These are phyloP conservation scores for Dolichomitus sp. DNA, from an alignment of 2,888 invertebrate species.

Conservation along the genomic window DNA sequence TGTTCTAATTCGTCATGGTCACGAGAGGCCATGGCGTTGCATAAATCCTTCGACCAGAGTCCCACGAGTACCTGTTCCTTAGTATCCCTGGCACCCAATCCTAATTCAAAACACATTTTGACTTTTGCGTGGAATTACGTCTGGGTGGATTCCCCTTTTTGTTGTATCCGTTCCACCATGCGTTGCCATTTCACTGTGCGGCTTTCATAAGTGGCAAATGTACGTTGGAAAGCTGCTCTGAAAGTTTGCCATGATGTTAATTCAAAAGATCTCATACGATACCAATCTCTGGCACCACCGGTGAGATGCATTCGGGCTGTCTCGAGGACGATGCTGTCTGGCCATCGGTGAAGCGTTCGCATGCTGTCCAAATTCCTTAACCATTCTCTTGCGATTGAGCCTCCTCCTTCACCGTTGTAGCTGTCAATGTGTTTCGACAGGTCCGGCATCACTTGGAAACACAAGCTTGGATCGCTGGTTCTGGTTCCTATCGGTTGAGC, in stretches of 20 bases:
- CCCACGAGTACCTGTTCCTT: constrained; percentile 45
- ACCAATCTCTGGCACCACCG: constrained; percentile 34
- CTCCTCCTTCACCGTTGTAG: constrained; percentile 3
- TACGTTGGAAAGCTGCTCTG: constrained; percentile 2
- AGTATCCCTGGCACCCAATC: constrained; percentile 3
- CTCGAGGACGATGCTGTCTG: constrained; percentile 23
- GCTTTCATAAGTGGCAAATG: constrained; percentile 31
- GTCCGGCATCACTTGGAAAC: constrained; percentile 5
- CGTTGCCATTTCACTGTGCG: constrained; percentile 17
- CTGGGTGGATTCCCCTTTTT: neutral
- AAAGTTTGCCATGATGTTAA: constrained; percentile 14
- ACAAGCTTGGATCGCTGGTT: neutral
- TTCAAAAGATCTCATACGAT: neutral
- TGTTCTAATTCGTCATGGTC: neutral
- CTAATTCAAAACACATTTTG: constrained; percentile 4
- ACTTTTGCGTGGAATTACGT: constrained; percentile 30
- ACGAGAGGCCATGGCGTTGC: constrained; percentile 24
- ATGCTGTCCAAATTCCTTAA: constrained; percentile 19
- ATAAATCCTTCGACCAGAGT: constrained; percentile 32
- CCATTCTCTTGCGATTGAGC: constrained; percentile 24
- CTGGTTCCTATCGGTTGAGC: too few species aligned
- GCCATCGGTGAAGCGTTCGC: constrained; percentile 33
- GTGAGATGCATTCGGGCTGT: constrained; percentile 34
- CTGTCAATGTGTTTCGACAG: constrained; percentile 8
- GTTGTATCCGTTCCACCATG: neutral